These are phyloP conservation scores for Notospermus geniculatus DNA, from an alignment of 1,140 invertebrate species.

Conservation along the genomic window DNA sequence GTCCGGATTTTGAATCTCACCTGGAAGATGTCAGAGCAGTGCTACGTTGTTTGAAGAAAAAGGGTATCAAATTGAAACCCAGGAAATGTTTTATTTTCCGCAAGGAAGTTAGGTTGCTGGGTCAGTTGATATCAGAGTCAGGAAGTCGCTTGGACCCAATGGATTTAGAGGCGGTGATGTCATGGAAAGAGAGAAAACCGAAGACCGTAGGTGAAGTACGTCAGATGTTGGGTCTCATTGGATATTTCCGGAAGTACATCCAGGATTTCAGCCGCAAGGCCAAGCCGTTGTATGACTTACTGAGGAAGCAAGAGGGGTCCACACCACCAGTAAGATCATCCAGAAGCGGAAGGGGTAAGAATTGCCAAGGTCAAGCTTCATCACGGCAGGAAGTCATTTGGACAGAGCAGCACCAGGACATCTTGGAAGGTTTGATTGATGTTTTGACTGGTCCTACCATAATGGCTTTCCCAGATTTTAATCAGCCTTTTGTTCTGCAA, in stretches of 20 bases:
- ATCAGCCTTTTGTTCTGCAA: no score
- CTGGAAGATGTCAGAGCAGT: constrained; percentile 38
- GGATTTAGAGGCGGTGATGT: constrained; percentile 51
- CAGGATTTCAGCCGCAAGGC: constrained; percentile 20
- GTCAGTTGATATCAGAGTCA: constrained; percentile 20
- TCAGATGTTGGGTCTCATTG: constrained; percentile 56
- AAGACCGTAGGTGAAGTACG: constrained; percentile 47
- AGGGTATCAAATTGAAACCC: constrained; percentile 26
- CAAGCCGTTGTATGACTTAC: constrained; percentile 11
- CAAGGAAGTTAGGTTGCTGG: constrained; percentile 20
- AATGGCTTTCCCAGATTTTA: no score
- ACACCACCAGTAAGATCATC: constrained; percentile 33
- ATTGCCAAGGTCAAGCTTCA: not conserved
- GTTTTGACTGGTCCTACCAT: constrained; percentile 19
- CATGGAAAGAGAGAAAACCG: constrained; percentile 34
- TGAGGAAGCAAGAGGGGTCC: no score
- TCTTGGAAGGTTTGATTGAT: constrained; percentile 31
- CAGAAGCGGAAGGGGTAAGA: not conserved
- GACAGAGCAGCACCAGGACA: constrained; percentile 14
- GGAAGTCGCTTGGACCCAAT: constrained; percentile 45
- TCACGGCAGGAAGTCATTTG: constrained; percentile 14
- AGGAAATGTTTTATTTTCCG: constrained; percentile 24
- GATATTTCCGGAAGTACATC: constrained; percentile 52
- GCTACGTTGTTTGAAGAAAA: constrained; percentile 41
- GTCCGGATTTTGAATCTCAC: constrained; percentile 15